Evolutionary conservation across 2,113 vertebrate genomes (phyloP).

Genomic region (Chaetura pelagica): DNA sequence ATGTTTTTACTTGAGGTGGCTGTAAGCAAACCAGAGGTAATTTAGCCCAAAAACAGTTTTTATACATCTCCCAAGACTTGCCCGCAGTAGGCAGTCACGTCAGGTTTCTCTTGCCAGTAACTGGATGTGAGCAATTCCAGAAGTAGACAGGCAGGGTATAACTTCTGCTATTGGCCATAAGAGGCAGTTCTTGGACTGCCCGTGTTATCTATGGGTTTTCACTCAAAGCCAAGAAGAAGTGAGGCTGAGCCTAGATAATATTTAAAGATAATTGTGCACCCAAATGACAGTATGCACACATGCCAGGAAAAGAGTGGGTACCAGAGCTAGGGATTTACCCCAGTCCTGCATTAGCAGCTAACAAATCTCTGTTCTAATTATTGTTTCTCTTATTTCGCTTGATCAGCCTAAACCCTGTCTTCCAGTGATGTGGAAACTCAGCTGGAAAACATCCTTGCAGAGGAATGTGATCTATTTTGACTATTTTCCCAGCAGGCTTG

Average conservation of each 20-base stretch:
- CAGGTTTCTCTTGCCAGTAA: background rate
- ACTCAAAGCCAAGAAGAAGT: background rate
- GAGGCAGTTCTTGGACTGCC: background rate
- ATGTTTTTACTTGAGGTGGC: slow-evolving; percentile 33
- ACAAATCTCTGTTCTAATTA: slow-evolving; percentile 11
- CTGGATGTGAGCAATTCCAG: background rate
- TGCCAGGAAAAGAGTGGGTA: background rate
- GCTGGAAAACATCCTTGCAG: slow-evolving; percentile 31
- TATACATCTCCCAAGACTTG: slow-evolving; percentile 25
- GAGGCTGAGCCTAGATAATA: background rate
- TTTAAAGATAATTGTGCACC: background rate
- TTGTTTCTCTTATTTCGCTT: background rate
- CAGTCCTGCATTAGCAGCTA: background rate
- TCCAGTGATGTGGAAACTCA: slow-evolving; percentile 49
- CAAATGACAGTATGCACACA: background rate
- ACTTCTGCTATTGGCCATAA: background rate
- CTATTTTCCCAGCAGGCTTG: slow-evolving; percentile 11
- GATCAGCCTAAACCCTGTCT: background rate
- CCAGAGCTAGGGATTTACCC: background rate
- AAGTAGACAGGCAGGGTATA: background rate
- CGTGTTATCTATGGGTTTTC: background rate
- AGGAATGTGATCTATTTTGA: slow-evolving; percentile 46
- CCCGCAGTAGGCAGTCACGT: background rate
- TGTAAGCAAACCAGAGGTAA: slow-evolving; percentile 42
- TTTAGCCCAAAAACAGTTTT: background rate